phyloP scores from a whole-genome alignment of 2,113 vertebrate species.

The Lagopus muta region DNA sequence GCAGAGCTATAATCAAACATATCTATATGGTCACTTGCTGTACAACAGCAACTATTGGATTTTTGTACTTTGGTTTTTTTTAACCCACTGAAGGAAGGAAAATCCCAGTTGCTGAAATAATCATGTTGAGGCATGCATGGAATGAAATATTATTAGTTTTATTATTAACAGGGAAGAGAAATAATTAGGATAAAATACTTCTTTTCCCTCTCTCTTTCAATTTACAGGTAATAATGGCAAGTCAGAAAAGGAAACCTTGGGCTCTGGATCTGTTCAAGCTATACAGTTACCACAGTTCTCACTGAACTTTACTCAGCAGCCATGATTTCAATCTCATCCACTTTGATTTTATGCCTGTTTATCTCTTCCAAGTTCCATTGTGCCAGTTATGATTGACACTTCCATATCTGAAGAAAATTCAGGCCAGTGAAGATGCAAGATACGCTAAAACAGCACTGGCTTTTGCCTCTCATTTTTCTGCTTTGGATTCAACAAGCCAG shows the following conservation, averaged over 20 bases:
- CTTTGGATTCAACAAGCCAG: not conserved
- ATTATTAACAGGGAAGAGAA: not conserved
- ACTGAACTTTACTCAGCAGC: not conserved
- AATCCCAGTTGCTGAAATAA: not conserved
- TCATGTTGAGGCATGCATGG: not conserved
- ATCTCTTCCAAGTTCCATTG: not conserved
- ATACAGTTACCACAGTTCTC: not conserved
- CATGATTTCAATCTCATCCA: not conserved
- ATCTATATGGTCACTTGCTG: constrained; percentile 31
- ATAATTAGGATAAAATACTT: not conserved
- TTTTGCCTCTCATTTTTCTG: not conserved
- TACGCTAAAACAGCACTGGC: not conserved
- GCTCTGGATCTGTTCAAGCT: not conserved
- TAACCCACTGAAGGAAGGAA: constrained; percentile 31
- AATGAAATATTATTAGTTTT: not conserved
- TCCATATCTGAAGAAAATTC: not conserved
- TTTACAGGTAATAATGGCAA: not conserved
- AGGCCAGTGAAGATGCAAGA: not conserved
- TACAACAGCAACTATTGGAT: not conserved
- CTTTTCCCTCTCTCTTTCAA: not conserved
- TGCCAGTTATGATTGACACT: not conserved
- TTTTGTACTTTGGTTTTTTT: not conserved
- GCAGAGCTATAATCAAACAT: constrained; percentile 56
- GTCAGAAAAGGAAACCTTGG: not conserved
- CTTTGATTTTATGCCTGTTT: not conserved